phyloP scores from a whole-genome alignment of 2,888 invertebrate genomes.

The Hedya salicella region DNA sequence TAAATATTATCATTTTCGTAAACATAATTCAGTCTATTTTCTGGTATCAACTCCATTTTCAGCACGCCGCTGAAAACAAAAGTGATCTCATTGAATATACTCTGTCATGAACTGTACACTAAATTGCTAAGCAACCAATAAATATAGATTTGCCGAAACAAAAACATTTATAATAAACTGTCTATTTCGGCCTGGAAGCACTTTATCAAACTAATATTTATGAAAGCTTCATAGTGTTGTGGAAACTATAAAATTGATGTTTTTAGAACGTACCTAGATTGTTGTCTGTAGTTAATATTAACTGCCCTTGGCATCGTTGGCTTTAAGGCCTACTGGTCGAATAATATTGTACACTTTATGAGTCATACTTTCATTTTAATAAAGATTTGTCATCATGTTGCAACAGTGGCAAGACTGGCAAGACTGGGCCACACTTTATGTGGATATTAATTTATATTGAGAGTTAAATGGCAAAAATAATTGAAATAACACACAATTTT shows the following conservation, averaged over 20 bases:
- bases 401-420: conserved; percentile 2
- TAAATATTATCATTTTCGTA: conserved; percentile 52
- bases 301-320: conserved; percentile 13
- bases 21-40: conserved; percentile 58
- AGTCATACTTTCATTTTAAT: conserved; percentile 17
- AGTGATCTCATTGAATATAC: conserved; percentile 15
- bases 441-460: not conserved
- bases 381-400: conserved; percentile 10
- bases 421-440: conserved; percentile 1
- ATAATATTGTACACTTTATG: conserved; percentile 8
- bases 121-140: conserved; percentile 8
- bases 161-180: conserved; percentile 9
- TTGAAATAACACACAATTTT: too few species aligned
- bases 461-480: not conserved
- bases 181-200: conserved; percentile 5
- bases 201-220: conserved; percentile 12
- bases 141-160: conserved; percentile 10
- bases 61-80: conserved; percentile 71
- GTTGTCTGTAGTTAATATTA: conserved; percentile 1
- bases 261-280: not conserved
- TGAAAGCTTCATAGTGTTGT: too few species aligned
- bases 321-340: conserved; percentile 10
- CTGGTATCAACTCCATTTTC: conserved; percentile 68
- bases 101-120: conserved; percentile 9
- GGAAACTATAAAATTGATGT: not conserved